These are phyloP conservation scores for Hystrix brachyura DNA, from an alignment of 2,113 vertebrate species.

Conservation along the genomic window DNA sequence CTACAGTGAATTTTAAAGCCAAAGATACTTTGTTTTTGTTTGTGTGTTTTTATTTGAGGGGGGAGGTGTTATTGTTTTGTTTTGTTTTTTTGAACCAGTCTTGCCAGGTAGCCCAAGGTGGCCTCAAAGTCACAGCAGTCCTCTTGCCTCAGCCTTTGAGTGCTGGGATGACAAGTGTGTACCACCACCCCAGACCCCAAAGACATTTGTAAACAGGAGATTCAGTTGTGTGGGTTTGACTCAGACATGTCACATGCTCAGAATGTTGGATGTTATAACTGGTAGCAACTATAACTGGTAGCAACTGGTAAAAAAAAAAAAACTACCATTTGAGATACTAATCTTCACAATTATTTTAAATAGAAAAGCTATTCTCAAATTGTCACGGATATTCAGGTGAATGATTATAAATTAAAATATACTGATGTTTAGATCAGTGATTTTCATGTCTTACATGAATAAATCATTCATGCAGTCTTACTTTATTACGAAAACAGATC, in stretches of 20 bases:
- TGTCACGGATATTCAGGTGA: neutral
- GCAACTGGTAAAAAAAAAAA: neutral
- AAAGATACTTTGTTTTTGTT: neutral
- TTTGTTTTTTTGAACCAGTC: too few relatives aligned
- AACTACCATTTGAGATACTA: neutral
- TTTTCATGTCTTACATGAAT: conserved; percentile 2
- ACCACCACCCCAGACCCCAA: too few relatives aligned
- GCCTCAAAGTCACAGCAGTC: too few relatives aligned
- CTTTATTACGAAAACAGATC: neutral
- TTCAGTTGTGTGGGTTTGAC: neutral
- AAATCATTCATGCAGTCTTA: neutral
- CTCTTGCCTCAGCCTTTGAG: too few relatives aligned
- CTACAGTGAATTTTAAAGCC: neutral
- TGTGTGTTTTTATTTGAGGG: too few relatives aligned
- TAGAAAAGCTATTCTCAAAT: neutral
- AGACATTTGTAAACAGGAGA: neutral
- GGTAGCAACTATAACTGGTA: neutral
- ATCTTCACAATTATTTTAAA: neutral
- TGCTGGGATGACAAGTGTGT: too few relatives aligned
- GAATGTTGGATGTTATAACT: neutral
- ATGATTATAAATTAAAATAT: conserved; percentile 18
- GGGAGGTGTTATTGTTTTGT: too few relatives aligned
- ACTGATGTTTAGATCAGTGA: neutral
- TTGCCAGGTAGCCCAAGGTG: too few relatives aligned
- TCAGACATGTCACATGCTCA: neutral